Conservation (phyloP, 2,797 vertebrate genomes). For the Thalassophryne amazonica region DNA sequence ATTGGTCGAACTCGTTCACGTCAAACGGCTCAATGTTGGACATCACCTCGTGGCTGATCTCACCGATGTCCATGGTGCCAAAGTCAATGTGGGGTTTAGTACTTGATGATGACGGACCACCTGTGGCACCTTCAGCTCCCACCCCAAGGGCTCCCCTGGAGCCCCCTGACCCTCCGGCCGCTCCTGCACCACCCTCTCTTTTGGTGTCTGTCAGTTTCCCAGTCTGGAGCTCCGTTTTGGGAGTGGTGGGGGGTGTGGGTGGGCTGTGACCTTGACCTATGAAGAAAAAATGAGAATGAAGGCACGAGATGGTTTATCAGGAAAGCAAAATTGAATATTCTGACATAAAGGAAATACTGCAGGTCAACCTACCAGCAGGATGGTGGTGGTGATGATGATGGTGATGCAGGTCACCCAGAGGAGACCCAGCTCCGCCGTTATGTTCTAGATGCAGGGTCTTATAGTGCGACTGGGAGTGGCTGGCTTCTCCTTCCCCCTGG, state of each 20-base stretch:
- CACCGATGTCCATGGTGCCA: constrained; percentile 97
- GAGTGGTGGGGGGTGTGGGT: constrained; percentile 96
- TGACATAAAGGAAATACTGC: not conserved
- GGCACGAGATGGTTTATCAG: not conserved
- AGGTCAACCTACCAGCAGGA: constrained; percentile 80
- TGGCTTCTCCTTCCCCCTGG: constrained; percentile 88
- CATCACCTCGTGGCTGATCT: constrained; percentile 99
- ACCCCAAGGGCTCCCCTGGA: constrained; percentile 77
- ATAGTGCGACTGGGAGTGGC: constrained; percentile 93
- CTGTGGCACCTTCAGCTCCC: constrained; percentile 79
- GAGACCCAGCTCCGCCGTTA: constrained; percentile 85
- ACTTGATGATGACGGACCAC: constrained; percentile 69
- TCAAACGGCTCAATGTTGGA: constrained; percentile 99
- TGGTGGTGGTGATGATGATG: constrained; percentile 83
- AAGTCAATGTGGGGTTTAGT: constrained; percentile 98
- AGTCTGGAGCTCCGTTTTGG: constrained; percentile 95
- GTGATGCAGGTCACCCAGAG: constrained; percentile 88
- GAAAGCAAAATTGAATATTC: no score
- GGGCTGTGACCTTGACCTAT: constrained; percentile 95
- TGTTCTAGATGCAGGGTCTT: constrained; percentile 92
- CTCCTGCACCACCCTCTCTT: constrained; percentile 83
- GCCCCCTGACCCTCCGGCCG: constrained; percentile 63
- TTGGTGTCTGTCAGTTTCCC: constrained; percentile 86
- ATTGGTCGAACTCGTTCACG: constrained; percentile 97
- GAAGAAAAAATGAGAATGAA: constrained; percentile 9